A percentile compares a stretch with the other conserved stretches of the same genome.
Evolutionary conservation across 92 coral and sea anemone genomes (phyloP).

Genomic region (Palythoa caribaeorum): DNA sequence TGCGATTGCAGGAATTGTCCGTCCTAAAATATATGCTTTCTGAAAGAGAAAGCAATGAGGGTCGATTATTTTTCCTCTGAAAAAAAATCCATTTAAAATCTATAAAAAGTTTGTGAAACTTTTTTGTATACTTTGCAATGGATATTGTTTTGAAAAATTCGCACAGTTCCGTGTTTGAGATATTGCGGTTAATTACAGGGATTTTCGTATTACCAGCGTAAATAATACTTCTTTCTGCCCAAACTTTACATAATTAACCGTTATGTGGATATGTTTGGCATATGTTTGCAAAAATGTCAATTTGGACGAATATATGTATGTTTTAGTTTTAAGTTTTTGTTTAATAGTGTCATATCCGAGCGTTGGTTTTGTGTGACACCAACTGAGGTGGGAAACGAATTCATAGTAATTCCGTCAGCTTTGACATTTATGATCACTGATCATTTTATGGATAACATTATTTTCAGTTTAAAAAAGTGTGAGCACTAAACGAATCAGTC

Average conservation of each 20-base stretch:
- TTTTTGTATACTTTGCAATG: neutral
- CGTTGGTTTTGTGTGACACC: too few relatives aligned
- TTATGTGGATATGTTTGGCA: neutral
- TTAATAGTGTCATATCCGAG: too few relatives aligned
- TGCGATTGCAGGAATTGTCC: neutral
- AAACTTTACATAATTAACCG: neutral
- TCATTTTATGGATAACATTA: too few relatives aligned
- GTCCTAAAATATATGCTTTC: neutral
- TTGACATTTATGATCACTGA: too few relatives aligned
- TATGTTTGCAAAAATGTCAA: neutral
- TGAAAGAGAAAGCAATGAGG: neutral
- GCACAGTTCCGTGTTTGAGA: conserved; percentile 4
- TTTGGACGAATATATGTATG: too few relatives aligned
- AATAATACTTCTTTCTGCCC: neutral
- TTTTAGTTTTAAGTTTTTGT: too few relatives aligned
- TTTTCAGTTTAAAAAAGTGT: too few relatives aligned
- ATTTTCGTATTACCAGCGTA: neutral
- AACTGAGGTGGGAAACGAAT: too few relatives aligned
- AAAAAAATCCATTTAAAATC: neutral
- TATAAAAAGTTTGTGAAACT: neutral
- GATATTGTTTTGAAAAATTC: neutral
- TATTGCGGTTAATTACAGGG: conserved; percentile 3
- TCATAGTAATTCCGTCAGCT: too few relatives aligned
- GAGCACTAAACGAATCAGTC: too few relatives aligned
- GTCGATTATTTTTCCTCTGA: neutral